Evolutionary conservation across 1,140 invertebrate genomes (phyloP), one percentile per base, ranked within the genome.

Genomic region (Bradynema listronoti): DNA sequence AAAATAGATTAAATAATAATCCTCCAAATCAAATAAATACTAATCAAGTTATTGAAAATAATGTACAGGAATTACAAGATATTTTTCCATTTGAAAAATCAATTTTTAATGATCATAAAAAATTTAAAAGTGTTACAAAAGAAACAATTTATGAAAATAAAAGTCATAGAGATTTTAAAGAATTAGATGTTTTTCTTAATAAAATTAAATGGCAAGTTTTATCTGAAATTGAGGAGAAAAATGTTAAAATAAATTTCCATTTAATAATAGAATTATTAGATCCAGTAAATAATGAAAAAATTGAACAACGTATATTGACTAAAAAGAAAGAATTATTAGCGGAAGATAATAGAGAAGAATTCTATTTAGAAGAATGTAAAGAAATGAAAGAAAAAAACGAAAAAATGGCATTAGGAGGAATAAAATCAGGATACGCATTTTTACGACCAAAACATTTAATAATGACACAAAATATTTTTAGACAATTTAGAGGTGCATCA

Each of bases 231-330:
- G 9, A 4, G 43, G 30, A 63, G 32, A 33, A 9, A 43, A 70
- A 61, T 70, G 45, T 67, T 61, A 63, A 63, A 63, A 63, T 63
- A 68, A 42, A 11, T 41, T 62, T 68, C 45, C n/a, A 4, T 7
- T 30, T 68, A 68, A 14, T 24, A 63, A 57, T 62, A 11, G 24
- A 61, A 63, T 14, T 58, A 29, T 7, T 5, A 62, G 9, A 27
- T n/a, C n/a, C n/a, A 19, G 7, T 16, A 11, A 22, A 61, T 9
- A 9, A 61, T 43, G n/a, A 58, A 25, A 61, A 9, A 19, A 50
- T 14, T 7, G 33, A 7, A 9, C 27, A 61, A 11, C 14, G 7
- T 58, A 11, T 61, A 6, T 7, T 22, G 11, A 56, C 54, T 58
- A 61, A 58, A 62, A 24, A n/a, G 6, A 59, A 32, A 16, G 9